Evolutionary conservation across 2,113 vertebrate species (phyloP), one percentile per base, ranked within the genome.

Genomic region (Lipophrys pholis): DNA sequence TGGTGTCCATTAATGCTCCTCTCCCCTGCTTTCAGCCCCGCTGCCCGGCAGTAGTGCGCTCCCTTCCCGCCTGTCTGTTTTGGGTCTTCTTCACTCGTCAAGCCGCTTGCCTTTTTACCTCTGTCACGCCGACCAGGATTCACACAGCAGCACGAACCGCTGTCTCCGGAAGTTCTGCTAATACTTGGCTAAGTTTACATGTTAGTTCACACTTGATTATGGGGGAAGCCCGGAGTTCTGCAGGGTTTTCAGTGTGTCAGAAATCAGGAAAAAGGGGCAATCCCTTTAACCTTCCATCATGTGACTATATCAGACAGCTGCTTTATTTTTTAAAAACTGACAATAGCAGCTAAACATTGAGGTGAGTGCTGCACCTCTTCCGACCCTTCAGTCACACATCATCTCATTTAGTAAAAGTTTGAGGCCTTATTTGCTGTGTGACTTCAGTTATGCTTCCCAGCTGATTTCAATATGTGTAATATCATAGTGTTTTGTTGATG

Each of bases 161-260:
- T 64, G 16, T 69, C 14, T 65, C 54, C 17, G 58, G 53, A 73
- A 42, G 55, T 84, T 88, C 82, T 87, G 89, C 82, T 90, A 92
- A 87, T 88, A 79, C 88, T 88, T 87, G 91, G 86, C 89, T 91
- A 92, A 90, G 87, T 92, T 93, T 94, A 93, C 93, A 92, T 93
- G 89, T 92, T 90, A 89, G 89, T 93, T 93, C 91, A 94, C 91
- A 93, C 90, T 85, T 84, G 84, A 94, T 93, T 92, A 94, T 52
- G 30, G 76, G 79, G 82, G 73, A 76, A 83, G 53, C 69, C 67
- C 76, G 30, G 61, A 46, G 76, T 80, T 89, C 54, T 69, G 80
- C 80, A 83, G 73, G 75, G 83, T n/a, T 69, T 87, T 83, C 83
- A 81, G 76, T 59, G 75, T 89, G 83, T 85, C 69, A n/a, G n/a